Evolutionary conservation across 2,797 vertebrate genomes (phyloP).

Genomic region (Oreonectes daqikongensis): DNA sequence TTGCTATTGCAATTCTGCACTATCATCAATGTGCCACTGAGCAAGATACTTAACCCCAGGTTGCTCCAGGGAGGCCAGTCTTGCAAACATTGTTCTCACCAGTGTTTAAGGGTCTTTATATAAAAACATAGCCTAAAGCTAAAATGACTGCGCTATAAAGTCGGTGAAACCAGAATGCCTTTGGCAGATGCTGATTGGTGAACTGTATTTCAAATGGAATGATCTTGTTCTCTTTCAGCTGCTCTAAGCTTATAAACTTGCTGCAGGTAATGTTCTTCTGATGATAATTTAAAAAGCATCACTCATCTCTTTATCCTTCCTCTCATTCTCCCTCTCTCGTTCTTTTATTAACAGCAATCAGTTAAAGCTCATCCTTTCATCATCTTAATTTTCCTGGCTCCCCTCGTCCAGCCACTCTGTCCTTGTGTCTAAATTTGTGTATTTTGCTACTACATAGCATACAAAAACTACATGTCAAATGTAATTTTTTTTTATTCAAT

Average conservation of each 20-base stretch:
- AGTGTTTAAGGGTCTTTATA: not conserved
- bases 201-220: slow-evolving; percentile 6
- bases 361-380: not conserved
- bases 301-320: not conserved
- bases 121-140: not conserved
- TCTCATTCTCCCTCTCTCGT: not conserved
- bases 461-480: too few relatives aligned
- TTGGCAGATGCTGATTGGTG: not conserved
- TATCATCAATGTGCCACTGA: not conserved
- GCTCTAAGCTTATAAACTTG: not conserved
- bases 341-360: not conserved
- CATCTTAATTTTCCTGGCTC: not conserved
- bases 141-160: not conserved
- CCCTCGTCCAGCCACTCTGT: too few relatives aligned
- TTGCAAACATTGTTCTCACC: not conserved
- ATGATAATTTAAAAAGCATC: slow-evolving; percentile 38
- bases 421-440: too few relatives aligned
- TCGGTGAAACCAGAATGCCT: not conserved
- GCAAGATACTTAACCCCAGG: slow-evolving; percentile 6
- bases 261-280: slow-evolving; percentile 3
- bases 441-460: too few relatives aligned
- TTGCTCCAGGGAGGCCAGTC: not conserved
- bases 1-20: slow-evolving; percentile 1
- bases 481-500: too few relatives aligned
- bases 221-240: slow-evolving; percentile 17